phyloP scores from a whole-genome alignment of 2,888 invertebrate species.

The Hofmannophila pseudospretella region DNA sequence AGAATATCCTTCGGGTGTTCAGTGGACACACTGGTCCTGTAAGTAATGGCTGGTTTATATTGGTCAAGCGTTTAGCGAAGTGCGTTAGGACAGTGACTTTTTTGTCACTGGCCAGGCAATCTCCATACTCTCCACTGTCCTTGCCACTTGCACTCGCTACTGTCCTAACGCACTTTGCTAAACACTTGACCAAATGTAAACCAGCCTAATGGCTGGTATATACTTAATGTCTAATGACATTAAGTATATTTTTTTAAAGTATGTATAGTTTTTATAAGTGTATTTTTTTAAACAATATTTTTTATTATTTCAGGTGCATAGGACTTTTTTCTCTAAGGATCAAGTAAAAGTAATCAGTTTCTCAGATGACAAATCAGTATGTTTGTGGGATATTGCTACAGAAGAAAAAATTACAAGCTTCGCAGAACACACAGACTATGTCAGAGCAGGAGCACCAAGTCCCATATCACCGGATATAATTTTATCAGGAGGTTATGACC shows the following conservation, averaged over 20 bases:
- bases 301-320: constrained; percentile 82
- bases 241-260: too few relatives aligned
- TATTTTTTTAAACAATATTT: constrained; percentile 6
- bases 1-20: constrained; percentile 89
- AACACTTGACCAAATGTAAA: too few relatives aligned
- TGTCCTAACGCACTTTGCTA: too few relatives aligned
- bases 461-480: constrained; percentile 86
- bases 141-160: too few relatives aligned
- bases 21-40: constrained; percentile 89
- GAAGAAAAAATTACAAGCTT: constrained; percentile 84
- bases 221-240: too few relatives aligned
- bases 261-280: constrained; percentile 1
- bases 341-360: constrained; percentile 89
- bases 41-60: too few relatives aligned
- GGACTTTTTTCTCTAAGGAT: constrained; percentile 88
- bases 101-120: too few relatives aligned
- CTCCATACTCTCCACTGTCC: too few relatives aligned
- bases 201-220: too few relatives aligned
- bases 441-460: constrained; percentile 89
- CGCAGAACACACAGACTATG: constrained; percentile 86
- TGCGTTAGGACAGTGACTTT: too few relatives aligned
- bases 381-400: constrained; percentile 94
- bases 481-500: constrained; percentile 93
- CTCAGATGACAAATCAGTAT: constrained; percentile 92
- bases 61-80: too few relatives aligned